Evolutionary conservation across 2,797 vertebrate species (phyloP).

Genomic region (Crotalus adamanteus): DNA sequence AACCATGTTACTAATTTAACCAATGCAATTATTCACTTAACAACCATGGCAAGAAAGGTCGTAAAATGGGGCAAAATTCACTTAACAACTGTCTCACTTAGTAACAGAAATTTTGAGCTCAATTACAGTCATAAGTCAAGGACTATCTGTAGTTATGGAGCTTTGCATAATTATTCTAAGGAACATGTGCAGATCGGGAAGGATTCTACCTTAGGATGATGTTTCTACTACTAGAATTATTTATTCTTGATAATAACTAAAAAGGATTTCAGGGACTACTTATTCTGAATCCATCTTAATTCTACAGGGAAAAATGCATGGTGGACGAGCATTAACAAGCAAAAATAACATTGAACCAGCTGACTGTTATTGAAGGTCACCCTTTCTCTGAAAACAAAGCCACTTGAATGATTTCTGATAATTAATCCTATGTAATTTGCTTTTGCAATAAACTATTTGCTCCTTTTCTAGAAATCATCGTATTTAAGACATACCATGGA

Average conservation of each 20-base stretch:
- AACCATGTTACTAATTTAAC: too few species aligned
- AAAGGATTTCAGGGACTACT: neutral
- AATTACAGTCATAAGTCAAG: too few species aligned
- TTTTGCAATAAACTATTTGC: neutral
- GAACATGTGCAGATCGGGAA: neutral
- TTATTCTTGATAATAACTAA: neutral
- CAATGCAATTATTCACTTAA: too few species aligned
- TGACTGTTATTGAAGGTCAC: neutral
- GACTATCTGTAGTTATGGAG: neutral
- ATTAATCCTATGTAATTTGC: neutral
- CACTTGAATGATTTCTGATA: neutral
- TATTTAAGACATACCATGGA: neutral
- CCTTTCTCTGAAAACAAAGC: neutral
- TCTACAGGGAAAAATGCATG: neutral
- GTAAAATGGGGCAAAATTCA: too few species aligned
- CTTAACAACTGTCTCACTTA: too few species aligned
- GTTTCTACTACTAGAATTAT: neutral
- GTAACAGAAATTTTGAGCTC: too few species aligned
- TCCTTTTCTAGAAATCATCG: neutral
- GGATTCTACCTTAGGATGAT: neutral
- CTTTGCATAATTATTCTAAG: neutral
- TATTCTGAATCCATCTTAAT: neutral
- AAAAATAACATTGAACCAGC: neutral
- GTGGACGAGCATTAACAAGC: neutral
- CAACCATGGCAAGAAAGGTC: too few species aligned